phyloP scores from a whole-genome alignment of 1,140 invertebrate genomes.

The Ylistrum balloti region DNA sequence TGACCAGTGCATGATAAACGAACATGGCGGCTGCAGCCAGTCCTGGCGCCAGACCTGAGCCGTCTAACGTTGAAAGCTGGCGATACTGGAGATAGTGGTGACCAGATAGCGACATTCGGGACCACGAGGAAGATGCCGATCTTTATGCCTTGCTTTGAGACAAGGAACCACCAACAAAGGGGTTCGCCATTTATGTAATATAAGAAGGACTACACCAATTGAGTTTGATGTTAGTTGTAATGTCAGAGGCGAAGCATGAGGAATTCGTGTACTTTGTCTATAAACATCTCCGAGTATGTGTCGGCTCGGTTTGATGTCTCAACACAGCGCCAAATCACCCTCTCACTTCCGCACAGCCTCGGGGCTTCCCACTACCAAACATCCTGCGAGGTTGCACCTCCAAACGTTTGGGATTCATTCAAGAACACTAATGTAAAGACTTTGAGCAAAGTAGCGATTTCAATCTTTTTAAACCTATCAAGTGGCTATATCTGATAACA shows the following conservation, averaged over 20 bases:
- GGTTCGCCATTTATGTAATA: slow-evolving; percentile 23
- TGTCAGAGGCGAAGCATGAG: slow-evolving; percentile 24
- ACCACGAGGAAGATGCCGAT: slow-evolving; percentile 11
- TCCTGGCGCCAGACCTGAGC: background rate
- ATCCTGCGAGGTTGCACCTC: slow-evolving; percentile 15
- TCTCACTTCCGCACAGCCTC: slow-evolving; percentile 2
- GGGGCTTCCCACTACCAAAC: background rate
- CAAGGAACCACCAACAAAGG: slow-evolving; percentile 37
- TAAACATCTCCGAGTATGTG: background rate
- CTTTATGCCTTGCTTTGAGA: slow-evolving; percentile 38
- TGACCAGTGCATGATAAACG: slow-evolving; percentile 29
- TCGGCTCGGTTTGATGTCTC: slow-evolving; percentile 29
- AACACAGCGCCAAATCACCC: background rate
- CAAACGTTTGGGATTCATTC: background rate
- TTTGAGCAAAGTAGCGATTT: background rate
- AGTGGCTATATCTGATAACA: background rate
- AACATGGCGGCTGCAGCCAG: slow-evolving; percentile 36
- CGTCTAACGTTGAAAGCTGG: background rate
- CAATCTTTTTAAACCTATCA: background rate
- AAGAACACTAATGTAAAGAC: background rate
- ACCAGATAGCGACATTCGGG: slow-evolving; percentile 31
- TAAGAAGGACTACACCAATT: slow-evolving; percentile 19
- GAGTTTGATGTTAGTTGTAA: slow-evolving; percentile 39
- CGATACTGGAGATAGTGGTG: slow-evolving; percentile 31
- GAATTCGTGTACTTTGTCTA: slow-evolving; percentile 34